These are phyloP conservation scores for Monomorium pharaonis DNA, from an alignment of 1,140 invertebrate genomes.

Conservation along the genomic window DNA sequence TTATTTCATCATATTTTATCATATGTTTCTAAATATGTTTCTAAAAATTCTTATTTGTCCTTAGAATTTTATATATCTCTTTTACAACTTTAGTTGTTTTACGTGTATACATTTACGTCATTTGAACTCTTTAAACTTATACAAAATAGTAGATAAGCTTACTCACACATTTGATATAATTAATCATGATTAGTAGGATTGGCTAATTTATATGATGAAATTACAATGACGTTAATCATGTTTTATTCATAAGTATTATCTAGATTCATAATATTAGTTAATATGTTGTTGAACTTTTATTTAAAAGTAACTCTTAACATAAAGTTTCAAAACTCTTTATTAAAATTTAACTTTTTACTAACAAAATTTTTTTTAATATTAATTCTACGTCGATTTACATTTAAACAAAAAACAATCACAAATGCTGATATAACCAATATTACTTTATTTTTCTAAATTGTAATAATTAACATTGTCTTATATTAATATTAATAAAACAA, in stretches of 20 bases:
- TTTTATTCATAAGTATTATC: neutral
- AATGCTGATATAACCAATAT: too few relatives aligned
- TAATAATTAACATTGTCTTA: too few relatives aligned
- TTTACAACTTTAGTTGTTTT: neutral
- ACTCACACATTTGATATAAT: neutral
- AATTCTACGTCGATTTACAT: neutral
- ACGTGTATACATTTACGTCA: neutral
- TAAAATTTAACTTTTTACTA: neutral
- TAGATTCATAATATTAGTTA: neutral
- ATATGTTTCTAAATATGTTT: neutral
- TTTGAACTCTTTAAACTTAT: neutral
- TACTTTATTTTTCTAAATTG: too few relatives aligned
- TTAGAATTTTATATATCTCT: neutral
- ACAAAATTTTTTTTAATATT: neutral
- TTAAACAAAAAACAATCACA: neutral
- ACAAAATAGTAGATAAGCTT: neutral
- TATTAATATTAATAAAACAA: too few relatives aligned
- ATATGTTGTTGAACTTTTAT: neutral
- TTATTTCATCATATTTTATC: conserved; percentile 13
- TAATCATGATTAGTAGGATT: neutral
- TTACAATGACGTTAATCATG: neutral
- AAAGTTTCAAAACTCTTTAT: neutral
- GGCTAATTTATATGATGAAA: neutral
- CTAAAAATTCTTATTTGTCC: neutral
- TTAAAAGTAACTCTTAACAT: neutral